Conservation (phyloP, 2,888 invertebrate genomes). For the Gymnocheta viridis region DNA sequence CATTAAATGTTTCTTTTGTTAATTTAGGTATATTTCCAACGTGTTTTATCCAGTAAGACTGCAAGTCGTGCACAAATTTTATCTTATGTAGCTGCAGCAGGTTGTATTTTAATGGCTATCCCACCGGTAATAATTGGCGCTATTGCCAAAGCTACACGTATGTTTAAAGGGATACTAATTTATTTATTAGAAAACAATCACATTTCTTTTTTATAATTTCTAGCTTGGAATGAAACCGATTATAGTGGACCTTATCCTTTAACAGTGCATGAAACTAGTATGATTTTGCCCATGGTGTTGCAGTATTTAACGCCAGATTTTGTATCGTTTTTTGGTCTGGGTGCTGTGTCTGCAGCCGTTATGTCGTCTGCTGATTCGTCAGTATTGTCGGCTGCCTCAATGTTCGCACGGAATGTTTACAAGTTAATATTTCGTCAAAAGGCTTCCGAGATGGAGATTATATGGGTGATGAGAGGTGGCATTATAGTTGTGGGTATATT, state of each 20-base stretch:
- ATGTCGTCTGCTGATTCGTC: conserved; percentile 99
- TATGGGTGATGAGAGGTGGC: conserved; percentile 96
- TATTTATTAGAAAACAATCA: not conserved
- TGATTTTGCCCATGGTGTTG: conserved; percentile 98
- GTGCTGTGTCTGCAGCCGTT: conserved; percentile 99
- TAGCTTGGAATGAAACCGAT: conserved; percentile 97
- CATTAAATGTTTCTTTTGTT: not conserved
- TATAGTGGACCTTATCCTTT: conserved; percentile 90
- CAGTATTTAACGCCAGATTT: conserved; percentile 98
- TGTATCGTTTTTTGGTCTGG: conserved; percentile 98
- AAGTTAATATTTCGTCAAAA: conserved; percentile 97
- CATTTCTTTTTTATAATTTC: not conserved
- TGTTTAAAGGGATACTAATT: conserved; percentile 75
- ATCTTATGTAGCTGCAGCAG: conserved; percentile 97
- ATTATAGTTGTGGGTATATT: conserved; percentile 96
- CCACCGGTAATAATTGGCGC: conserved; percentile 98
- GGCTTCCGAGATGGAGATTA: conserved; percentile 98
- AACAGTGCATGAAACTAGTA: conserved; percentile 90
- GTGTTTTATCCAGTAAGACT: conserved; percentile 97
- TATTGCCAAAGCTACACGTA: conserved; percentile 97
- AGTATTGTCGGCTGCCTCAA: conserved; percentile 97
- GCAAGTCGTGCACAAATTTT: conserved; percentile 95
- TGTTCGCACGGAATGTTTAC: conserved; percentile 99
- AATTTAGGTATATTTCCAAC: conserved; percentile 97
- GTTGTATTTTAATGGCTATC: conserved; percentile 98